These are phyloP conservation scores for Pica pica DNA, from an alignment of 2,113 vertebrate species.

Conservation along the genomic window DNA sequence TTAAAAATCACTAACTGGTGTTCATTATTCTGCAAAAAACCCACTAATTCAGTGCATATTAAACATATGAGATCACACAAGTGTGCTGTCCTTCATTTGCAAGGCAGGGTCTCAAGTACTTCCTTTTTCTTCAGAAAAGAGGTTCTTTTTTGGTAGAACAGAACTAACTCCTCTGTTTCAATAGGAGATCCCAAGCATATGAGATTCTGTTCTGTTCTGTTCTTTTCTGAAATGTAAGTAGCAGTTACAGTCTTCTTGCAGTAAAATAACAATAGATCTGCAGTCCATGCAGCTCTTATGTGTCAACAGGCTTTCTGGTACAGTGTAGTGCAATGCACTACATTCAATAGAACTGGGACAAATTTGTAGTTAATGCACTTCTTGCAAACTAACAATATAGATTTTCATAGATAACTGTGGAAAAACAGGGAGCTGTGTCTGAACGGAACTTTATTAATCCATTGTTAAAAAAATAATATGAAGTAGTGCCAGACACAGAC, in stretches of 20 bases:
- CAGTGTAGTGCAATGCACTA: not conserved
- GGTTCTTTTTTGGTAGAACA: not conserved
- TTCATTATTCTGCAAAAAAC: slow-evolving; percentile 13
- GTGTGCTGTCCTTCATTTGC: not conserved
- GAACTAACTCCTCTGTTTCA: not conserved
- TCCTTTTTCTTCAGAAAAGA: slow-evolving; percentile 18
- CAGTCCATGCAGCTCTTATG: rapidly evolving
- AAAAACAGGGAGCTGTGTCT: not conserved
- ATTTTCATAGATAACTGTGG: not conserved
- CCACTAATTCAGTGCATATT: slow-evolving; percentile 24
- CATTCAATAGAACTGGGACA: not conserved
- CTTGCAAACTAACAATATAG: not conserved
- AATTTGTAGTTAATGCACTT: not conserved
- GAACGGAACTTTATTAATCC: not conserved
- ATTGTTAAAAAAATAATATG: not conserved
- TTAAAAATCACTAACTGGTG: slow-evolving; percentile 51
- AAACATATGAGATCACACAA: not conserved
- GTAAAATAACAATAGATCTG: not conserved
- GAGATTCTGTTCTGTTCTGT: not conserved
- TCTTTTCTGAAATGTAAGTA: not conserved
- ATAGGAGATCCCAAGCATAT: not conserved
- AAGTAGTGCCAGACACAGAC: not conserved
- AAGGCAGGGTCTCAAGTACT: slow-evolving; percentile 6
- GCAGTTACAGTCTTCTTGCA: not conserved
- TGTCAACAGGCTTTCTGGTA: not conserved